These are phyloP conservation scores for Vanessa cardui DNA, from an alignment of 2,888 invertebrate species.

Conservation along the genomic window DNA sequence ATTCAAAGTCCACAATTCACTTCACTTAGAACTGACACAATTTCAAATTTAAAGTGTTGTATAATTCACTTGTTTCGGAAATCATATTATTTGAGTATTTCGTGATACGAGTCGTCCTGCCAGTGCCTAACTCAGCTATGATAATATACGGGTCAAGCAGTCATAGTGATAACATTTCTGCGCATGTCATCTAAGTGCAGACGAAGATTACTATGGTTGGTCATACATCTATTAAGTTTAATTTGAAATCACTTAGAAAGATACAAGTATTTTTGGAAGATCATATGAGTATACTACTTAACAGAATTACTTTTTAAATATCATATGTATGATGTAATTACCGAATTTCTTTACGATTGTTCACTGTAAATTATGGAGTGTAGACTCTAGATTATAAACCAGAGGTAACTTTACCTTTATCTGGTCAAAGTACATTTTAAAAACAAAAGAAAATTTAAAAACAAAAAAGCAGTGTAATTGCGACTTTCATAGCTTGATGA, in stretches of 20 bases:
- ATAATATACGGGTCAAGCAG: conserved; percentile 54
- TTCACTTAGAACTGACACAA: conserved; percentile 19
- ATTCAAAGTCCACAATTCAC: neutral
- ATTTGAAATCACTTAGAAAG: conserved; percentile 7
- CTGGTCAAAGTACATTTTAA: too few species aligned
- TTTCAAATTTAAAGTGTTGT: neutral
- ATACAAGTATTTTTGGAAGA: neutral
- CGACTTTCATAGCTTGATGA: too few species aligned
- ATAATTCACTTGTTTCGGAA: conserved; percentile 9
- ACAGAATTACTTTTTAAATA: too few species aligned
- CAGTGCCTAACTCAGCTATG: conserved; percentile 50
- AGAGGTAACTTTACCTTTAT: too few species aligned
- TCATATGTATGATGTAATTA: too few species aligned
- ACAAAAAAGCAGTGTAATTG: too few species aligned
- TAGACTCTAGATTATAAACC: too few species aligned
- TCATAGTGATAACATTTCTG: conserved; percentile 64
- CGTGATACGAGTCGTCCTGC: conserved; percentile 38
- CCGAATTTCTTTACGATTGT: too few species aligned
- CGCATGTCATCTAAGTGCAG: conserved; percentile 54
- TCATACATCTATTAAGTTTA: conserved; percentile 17
- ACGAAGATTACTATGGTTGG: conserved; percentile 31
- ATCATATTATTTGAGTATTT: conserved; percentile 15
- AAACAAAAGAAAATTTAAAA: too few species aligned
- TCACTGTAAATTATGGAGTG: too few species aligned
- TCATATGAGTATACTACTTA: too few species aligned